Evolutionary conservation across 1,140 invertebrate species (phyloP).

Genomic region (Calephelis nemesis): DNA sequence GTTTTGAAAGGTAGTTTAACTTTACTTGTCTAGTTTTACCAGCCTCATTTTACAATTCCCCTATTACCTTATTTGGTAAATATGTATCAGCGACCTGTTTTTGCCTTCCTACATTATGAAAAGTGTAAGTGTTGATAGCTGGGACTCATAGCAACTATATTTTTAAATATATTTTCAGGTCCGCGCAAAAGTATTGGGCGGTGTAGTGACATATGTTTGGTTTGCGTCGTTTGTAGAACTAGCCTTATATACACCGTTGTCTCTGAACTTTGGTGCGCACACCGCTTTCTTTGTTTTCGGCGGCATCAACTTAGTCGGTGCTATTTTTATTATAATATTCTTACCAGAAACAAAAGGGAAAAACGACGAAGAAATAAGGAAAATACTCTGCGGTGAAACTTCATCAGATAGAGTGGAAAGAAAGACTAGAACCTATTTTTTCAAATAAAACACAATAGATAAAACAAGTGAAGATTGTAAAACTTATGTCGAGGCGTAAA

Average conservation of each 20-base stretch:
- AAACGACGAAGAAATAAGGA: conserved; percentile 40
- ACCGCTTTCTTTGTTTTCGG: conserved; percentile 37
- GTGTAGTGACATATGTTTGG: conserved; percentile 44
- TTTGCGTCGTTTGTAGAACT: conserved; percentile 41
- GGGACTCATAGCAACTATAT: too few relatives aligned
- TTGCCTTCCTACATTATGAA: too few relatives aligned
- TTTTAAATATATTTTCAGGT: conserved; percentile 40
- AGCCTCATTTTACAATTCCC: too few relatives aligned
- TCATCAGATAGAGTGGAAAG: not conserved
- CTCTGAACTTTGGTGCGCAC: conserved; percentile 30
- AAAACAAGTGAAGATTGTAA: too few relatives aligned
- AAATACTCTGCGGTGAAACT: not conserved
- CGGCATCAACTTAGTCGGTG: conserved; percentile 37
- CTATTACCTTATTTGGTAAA: too few relatives aligned
- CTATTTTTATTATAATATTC: conserved; percentile 31
- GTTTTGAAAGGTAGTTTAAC: too few relatives aligned
- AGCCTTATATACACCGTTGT: conserved; percentile 36
- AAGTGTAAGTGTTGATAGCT: too few relatives aligned
- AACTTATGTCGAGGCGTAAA: too few relatives aligned
- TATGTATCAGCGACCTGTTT: too few relatives aligned
- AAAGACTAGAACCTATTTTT: not conserved
- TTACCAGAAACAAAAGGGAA: conserved; percentile 52
- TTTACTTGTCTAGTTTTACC: too few relatives aligned
- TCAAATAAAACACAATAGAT: too few relatives aligned
- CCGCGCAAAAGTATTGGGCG: conserved; percentile 46